Conservation (phyloP, 2,113 vertebrate species). For the Sus scrofa region DNA sequence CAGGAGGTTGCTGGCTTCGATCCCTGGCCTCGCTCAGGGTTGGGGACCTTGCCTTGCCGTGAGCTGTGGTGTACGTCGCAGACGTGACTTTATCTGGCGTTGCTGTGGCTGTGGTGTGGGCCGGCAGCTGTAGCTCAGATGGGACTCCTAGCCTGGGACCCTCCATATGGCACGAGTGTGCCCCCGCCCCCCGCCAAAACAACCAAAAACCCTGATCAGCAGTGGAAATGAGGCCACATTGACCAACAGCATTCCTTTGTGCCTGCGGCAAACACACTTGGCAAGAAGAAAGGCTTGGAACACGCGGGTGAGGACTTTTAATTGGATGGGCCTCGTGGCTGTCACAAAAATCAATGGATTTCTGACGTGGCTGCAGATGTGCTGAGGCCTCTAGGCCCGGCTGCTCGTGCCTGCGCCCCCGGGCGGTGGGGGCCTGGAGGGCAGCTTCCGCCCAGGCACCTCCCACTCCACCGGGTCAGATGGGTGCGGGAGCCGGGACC, state of each 20-base stretch:
- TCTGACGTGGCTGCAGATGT: not conserved
- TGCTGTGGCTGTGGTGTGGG: too few species aligned
- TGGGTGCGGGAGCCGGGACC: rapidly evolving
- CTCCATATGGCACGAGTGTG: too few species aligned
- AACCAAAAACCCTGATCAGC: not conserved
- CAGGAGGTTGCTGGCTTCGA: too few species aligned
- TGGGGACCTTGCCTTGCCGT: too few species aligned
- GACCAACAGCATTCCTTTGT: not conserved
- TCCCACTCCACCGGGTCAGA: not conserved
- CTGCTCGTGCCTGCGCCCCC: rapidly evolving
- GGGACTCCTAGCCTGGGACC: too few species aligned
- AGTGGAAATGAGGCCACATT: not conserved
- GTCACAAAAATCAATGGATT: slow-evolving; percentile 55
- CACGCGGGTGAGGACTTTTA: slow-evolving; percentile 27
- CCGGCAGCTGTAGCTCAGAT: too few species aligned
- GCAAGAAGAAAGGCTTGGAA: slow-evolving; percentile 54
- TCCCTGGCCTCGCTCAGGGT: too few species aligned
- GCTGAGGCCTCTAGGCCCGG: not conserved
- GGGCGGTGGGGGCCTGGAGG: too few species aligned
- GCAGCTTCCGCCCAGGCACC: not conserved
- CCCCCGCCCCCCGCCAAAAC: too few species aligned
- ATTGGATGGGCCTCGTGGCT: slow-evolving; percentile 66
- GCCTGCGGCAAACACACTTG: not conserved
- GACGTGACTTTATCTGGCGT: too few species aligned
- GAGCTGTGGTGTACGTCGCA: too few species aligned